Evolutionary conservation across 2,888 invertebrate species (phyloP).

Genomic region (Trilocha varians): DNA sequence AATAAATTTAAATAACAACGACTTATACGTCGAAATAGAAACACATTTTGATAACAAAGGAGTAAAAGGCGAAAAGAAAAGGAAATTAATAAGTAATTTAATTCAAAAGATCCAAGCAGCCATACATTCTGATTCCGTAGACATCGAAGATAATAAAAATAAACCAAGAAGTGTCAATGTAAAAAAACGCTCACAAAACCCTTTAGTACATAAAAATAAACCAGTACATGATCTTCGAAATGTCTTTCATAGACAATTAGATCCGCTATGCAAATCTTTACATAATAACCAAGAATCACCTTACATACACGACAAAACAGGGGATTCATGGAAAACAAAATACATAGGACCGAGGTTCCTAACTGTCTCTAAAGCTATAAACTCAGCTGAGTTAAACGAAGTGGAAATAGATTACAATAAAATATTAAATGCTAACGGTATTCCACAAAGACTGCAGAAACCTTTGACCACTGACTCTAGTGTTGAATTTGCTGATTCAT

Average conservation of each 20-base stretch:
- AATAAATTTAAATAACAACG: slow-evolving; percentile 38
- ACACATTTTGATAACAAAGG: slow-evolving; percentile 58
- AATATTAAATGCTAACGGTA: slow-evolving; percentile 28
- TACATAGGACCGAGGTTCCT: slow-evolving; percentile 34
- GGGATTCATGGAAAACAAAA: slow-evolving; percentile 29
- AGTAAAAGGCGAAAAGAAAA: slow-evolving; percentile 47
- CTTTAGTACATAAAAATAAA: slow-evolving; percentile 25
- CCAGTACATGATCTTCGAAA: slow-evolving; percentile 13
- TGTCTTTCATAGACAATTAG: slow-evolving; percentile 28
- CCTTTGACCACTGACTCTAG: slow-evolving; percentile 36
- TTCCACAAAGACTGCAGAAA: slow-evolving; percentile 47
- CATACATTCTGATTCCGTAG: slow-evolving; percentile 30
- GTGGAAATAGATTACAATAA: slow-evolving; percentile 38
- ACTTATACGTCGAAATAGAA: slow-evolving; percentile 60
- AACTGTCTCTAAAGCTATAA: slow-evolving; percentile 33
- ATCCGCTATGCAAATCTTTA: slow-evolving; percentile 38
- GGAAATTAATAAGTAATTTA: slow-evolving; percentile 42
- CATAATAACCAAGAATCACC: slow-evolving; percentile 17
- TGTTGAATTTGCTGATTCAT: slow-evolving; percentile 17
- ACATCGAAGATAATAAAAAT: slow-evolving; percentile 16
- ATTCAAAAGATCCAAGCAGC: slow-evolving; percentile 57
- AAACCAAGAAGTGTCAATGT: slow-evolving; percentile 29
- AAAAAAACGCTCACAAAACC: slow-evolving; percentile 44
- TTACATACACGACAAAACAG: slow-evolving; percentile 22
- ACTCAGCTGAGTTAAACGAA: slow-evolving; percentile 47